These are phyloP conservation scores for Amphibalanus amphitrite DNA, from an alignment of 1,140 invertebrate genomes.

Conservation along the genomic window DNA sequence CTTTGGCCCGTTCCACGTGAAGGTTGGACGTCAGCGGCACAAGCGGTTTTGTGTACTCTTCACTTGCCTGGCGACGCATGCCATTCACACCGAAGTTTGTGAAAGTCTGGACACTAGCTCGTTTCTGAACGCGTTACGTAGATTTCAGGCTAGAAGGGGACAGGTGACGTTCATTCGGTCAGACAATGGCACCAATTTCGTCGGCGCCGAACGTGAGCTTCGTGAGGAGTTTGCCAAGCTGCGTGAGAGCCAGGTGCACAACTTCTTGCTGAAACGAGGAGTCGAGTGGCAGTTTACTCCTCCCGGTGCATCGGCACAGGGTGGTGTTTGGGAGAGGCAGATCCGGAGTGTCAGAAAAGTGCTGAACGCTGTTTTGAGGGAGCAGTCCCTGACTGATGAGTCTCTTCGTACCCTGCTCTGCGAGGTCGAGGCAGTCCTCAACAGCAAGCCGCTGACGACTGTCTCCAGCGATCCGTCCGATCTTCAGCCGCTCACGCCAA, in stretches of 20 bases:
- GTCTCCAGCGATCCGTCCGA: too few species aligned
- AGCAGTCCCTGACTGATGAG: too few species aligned
- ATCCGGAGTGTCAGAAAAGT: too few species aligned
- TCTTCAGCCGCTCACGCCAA: too few species aligned
- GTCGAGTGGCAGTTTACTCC: too few species aligned
- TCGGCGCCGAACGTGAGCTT: constrained; percentile 19
- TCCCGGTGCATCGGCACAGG: too few species aligned
- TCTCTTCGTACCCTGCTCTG: too few species aligned
- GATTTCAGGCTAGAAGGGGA: constrained; percentile 21
- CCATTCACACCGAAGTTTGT: constrained; percentile 21
- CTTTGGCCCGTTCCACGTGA: constrained; percentile 18
- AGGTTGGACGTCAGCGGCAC: constrained; percentile 10
- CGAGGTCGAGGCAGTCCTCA: too few species aligned
- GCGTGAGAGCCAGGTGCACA: constrained; percentile 12
- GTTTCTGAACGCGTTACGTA: constrained; percentile 19
- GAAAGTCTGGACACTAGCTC: constrained; percentile 17
- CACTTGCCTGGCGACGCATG: constrained; percentile 18
- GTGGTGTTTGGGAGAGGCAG: too few species aligned
- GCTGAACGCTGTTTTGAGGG: too few species aligned
- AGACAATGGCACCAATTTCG: constrained; percentile 24
- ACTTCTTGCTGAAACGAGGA: constrained; percentile 8
- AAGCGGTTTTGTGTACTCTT: constrained; percentile 19
- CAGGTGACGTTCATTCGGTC: constrained; percentile 15
- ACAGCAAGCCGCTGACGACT: too few species aligned
- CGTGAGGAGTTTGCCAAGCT: constrained; percentile 12